Evolutionary conservation across 2,113 vertebrate genomes (phyloP), one percentile per base, ranked within the genome.

Genomic region (Heloderma charlesbogerti): DNA sequence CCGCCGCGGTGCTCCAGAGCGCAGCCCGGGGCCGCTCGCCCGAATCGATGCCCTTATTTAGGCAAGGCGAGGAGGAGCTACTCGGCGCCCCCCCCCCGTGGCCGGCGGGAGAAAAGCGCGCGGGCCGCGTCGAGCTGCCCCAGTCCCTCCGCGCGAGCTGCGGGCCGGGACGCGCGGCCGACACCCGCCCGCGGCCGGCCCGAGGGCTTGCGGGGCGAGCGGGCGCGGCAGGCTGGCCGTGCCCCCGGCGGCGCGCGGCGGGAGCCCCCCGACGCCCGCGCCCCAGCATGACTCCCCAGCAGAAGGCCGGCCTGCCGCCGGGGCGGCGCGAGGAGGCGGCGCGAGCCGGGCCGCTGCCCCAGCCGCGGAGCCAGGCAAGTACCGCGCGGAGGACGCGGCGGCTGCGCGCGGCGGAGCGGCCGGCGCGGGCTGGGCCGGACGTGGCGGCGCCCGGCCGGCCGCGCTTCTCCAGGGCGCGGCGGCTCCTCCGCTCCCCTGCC

Each of bases 31-130:
- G 10, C 31, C n/a, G n/a, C n/a, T n/a, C n/a, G n/a, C n/a, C n/a
- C 10, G 82, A 48, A 89, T 87, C 86, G 88, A 94, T 95, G 90
- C 91, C 94, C 95, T 95, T 96, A 96, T 96, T 96, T 95, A 95
- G 95, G 87, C 94, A 94, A 78, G 80, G 72, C 6, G 84, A 95
- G 95, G 91, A 93, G 94, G 94, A 94, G 93, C 91, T 63, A 60
- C 67, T 71, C 25, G 2, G 66, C 74, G 71, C 90, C 60, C 88
- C 67, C 16, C 37, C 31, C 18, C 60, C 92, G 63, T 72, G 91
- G 91, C 75, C 71, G 84, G 43, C 1, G 10, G n/a, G 37, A 34
- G 43, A 69, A 84, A 92, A 90, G n/a, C 57, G n/a, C 81, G 66
- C 77, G 88, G 85, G 88, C 90, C 31, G 63, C n/a, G 91, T 83